Base-by-base conservation (phyloP, 2,113 vertebrate genomes). In the Conger conger region DNA sequence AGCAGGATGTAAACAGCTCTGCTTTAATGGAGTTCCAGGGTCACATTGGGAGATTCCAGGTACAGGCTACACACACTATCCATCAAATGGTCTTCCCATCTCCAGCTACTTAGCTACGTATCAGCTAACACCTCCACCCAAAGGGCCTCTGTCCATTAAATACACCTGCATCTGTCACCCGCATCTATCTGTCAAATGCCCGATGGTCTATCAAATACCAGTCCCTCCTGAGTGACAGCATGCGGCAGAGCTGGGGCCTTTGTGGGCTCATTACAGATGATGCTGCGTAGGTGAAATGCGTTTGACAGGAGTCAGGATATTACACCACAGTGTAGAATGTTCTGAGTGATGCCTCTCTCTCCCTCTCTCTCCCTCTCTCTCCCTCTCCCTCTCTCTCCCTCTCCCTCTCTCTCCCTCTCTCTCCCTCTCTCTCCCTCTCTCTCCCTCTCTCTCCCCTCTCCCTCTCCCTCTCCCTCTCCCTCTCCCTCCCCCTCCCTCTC, bases 21-120 rank as follows among this genome's bases (percentile, higher is more conserved):
- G 95, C 96, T 0, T 91, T 97, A 0, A 93, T 98, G 95, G 98
- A 99, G 90, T 93, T 98, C 38, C 97, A 98, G 89, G 97, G 97
- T 87, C 98, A 99, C 89, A 96, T 99, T 30, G 94, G 95, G 82
- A 92, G 97, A 89, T 99, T 99, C 91, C 98, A 99, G 98, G 98
- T 99, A 77, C 13, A 33, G 35, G 9, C 37, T 4, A 50, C 45
- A 50, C 15, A 50, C 15, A 50, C 45, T 11, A 35, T 83, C 11
- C 53, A n/a, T 40, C n/a, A 30, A 50, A 50, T 50, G 15, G 8
- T 11, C 45, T 50, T 50, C 4, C 45, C 45, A 11, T 11, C 45
- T 50, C 8, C 45, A 50, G 4, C 4, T 50, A 50, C 1, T 13
- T 50, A 50, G 4, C 4, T 50, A 50, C 1, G 15, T 50, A 50